These are phyloP conservation scores for Imbricaverruca yamaguchii DNA, from an alignment of 2,888 invertebrate species.

Conservation along the genomic window DNA sequence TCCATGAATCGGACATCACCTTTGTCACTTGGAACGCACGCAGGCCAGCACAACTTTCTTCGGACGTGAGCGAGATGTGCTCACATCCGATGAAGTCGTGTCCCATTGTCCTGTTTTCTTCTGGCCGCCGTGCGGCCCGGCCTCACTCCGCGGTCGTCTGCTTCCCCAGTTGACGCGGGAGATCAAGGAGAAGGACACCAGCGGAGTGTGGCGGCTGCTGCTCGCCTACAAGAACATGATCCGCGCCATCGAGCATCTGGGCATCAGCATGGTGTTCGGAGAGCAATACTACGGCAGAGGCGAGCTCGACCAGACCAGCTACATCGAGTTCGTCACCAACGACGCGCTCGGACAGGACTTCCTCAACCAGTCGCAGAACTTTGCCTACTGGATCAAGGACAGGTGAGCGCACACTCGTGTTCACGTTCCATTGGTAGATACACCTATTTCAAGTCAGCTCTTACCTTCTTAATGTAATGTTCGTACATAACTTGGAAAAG, in stretches of 20 bases:
- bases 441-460: too few species aligned
- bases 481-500: too few species aligned
- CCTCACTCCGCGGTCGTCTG: too few species aligned
- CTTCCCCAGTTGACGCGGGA: conserved; percentile 26
- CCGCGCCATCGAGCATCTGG: conserved; percentile 44
- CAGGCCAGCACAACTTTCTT: too few species aligned
- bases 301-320: conserved; percentile 38
- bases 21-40: too few species aligned
- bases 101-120: too few species aligned
- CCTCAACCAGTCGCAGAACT: conserved; percentile 42
- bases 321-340: conserved; percentile 41
- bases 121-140: too few species aligned
- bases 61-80: too few species aligned
- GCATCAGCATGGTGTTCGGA: conserved; percentile 44
- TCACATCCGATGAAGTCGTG: too few species aligned
- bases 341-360: conserved; percentile 44
- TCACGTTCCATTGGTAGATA: too few species aligned
- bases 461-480: too few species aligned
- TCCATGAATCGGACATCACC: too few species aligned
- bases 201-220: conserved; percentile 37
- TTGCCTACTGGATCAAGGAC: conserved; percentile 39
- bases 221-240: conserved; percentile 46
- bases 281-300: conserved; percentile 43
- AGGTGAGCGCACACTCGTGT: conserved; percentile 31
- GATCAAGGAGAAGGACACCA: conserved; percentile 30